Percentiles rank a stretch among this genome's conserved stretches.
Evolutionary conservation across 2,113 vertebrate species (phyloP).

Genomic region (Neotragus pygmaeus): DNA sequence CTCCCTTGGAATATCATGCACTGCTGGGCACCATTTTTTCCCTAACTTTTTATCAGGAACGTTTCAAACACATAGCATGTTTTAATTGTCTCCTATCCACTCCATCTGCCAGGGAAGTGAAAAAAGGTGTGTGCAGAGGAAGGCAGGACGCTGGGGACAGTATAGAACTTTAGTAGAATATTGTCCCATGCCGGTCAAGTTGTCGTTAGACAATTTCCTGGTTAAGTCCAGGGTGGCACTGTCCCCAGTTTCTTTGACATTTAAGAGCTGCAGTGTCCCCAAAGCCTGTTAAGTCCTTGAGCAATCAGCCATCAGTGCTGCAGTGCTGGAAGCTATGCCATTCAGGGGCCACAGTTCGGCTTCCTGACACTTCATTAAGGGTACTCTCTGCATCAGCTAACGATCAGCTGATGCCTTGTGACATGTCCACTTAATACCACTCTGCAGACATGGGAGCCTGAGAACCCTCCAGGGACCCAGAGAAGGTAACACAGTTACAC

Average conservation of each 20-base stretch:
- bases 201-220: neutral
- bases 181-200: neutral
- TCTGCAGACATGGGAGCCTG: neutral
- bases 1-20: neutral
- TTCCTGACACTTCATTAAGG: neutral
- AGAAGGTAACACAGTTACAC: neutral
- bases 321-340: neutral
- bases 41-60: neutral
- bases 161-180: neutral
- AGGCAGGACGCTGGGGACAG: neutral
- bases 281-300: neutral
- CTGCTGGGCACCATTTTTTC: neutral
- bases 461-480: neutral
- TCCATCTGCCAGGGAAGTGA: neutral
- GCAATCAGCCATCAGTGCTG: neutral
- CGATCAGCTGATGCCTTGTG: neutral
- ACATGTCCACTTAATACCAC: neutral
- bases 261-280: neutral
- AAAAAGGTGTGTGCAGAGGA: neutral
- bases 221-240: neutral
- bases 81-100: neutral
- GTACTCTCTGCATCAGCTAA: neutral
- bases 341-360: neutral
- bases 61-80: neutral
- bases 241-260: neutral